A percentile compares a stretch with the other conserved stretches of the same genome.
Conservation (phyloP, 1,140 invertebrate species). For the Chelonus insularis region DNA sequence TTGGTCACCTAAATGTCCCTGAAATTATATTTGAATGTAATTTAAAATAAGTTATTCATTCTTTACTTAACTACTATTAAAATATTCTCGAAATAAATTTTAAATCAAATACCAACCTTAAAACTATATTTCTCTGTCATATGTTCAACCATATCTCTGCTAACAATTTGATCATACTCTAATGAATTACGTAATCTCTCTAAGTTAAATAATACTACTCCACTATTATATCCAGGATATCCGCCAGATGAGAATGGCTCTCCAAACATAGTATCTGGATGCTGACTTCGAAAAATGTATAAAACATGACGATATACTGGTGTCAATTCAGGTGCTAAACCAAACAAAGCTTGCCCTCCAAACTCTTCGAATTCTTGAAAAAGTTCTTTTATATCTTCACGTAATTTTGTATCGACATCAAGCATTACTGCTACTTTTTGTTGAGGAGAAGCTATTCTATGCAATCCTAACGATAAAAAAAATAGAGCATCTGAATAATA, state of each 20-base stretch:
- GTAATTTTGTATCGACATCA: constrained; percentile 80
- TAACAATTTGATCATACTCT: constrained; percentile 64
- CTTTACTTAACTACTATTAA: too few species aligned
- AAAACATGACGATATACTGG: constrained; percentile 82
- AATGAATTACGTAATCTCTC: constrained; percentile 69
- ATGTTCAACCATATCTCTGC: constrained; percentile 61
- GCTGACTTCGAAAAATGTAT: constrained; percentile 67
- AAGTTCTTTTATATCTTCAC: constrained; percentile 69
- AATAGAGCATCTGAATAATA: constrained; percentile 85
- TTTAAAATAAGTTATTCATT: too few species aligned
- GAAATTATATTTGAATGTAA: too few species aligned
- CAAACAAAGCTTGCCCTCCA: constrained; percentile 66
- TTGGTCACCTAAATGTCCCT: constrained; percentile 85
- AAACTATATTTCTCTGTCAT: constrained; percentile 73
- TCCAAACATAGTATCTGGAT: constrained; percentile 67
- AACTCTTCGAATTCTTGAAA: constrained; percentile 72
- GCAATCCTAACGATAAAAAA: constrained; percentile 77
- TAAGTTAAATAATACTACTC: constrained; percentile 76
- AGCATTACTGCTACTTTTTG: constrained; percentile 72
- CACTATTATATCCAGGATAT: constrained; percentile 81
- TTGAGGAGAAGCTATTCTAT: constrained; percentile 68
- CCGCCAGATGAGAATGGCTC: constrained; percentile 63
- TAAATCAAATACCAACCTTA: constrained; percentile 46
- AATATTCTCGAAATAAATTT: background rate
- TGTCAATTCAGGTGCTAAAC: constrained; percentile 75